Conservation (phyloP, 2,888 invertebrate species). For the Cryptophagus acutangulus region DNA sequence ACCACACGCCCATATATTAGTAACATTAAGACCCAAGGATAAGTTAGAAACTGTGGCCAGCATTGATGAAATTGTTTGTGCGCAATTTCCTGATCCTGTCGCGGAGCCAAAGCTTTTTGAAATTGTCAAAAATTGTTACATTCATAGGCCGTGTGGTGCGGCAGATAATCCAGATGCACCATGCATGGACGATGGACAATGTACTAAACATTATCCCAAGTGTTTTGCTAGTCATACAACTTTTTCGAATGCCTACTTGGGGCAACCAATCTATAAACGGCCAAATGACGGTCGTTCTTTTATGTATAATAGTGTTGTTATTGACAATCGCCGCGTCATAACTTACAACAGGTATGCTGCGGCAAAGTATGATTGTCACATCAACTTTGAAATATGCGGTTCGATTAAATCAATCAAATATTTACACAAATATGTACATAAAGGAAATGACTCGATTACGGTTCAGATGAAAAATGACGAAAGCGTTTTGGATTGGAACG, state of each 20-base stretch:
- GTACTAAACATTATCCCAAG: constrained; percentile 9
- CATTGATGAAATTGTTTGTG: constrained; percentile 5
- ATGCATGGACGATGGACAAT: constrained; percentile 6
- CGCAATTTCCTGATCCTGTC: constrained; percentile 8
- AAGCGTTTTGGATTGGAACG: background rate
- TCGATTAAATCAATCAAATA: constrained; percentile 7
- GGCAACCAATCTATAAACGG: constrained; percentile 1
- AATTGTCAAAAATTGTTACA: background rate
- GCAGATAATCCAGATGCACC: constrained; percentile 7
- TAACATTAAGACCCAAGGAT: constrained; percentile 10
- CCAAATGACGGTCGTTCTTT: background rate
- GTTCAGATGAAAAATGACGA: background rate
- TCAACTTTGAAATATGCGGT: constrained; percentile 11
- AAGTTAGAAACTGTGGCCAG: constrained; percentile 1
- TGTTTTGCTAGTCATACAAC: background rate
- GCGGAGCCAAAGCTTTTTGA: constrained; percentile 1
- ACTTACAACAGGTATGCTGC: constrained; percentile 11
- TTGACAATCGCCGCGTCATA: constrained; percentile 6
- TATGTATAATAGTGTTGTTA: background rate
- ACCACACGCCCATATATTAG: constrained; percentile 14
- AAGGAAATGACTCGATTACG: constrained; percentile 3
- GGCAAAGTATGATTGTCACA: constrained; percentile 11
- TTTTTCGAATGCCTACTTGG: background rate
- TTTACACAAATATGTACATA: constrained; percentile 13
- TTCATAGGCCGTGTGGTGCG: background rate